A percentile compares a stretch with the other conserved stretches of the same genome.
Conservation (phyloP, 92 coral and sea anemone species). For the Scolanthus callimorphus region DNA sequence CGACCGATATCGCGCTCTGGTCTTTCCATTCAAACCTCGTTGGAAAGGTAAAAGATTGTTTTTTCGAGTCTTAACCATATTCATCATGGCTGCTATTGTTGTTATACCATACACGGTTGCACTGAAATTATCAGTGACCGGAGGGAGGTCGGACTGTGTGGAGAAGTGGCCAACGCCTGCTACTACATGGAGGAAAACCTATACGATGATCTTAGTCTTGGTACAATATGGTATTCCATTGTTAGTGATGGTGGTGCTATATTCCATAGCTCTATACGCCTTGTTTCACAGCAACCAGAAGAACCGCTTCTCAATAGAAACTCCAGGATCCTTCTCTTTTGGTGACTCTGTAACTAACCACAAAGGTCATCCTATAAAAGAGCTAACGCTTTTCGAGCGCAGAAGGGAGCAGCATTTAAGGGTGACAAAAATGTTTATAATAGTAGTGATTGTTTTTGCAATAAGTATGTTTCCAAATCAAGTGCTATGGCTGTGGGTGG, state of each 20-base stretch:
- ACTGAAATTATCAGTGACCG: slow-evolving; percentile 13
- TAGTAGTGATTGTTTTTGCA: slow-evolving; percentile 81
- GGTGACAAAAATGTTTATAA: slow-evolving; percentile 82
- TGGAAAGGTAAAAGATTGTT: slow-evolving; percentile 33
- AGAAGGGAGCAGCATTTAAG: slow-evolving; percentile 77
- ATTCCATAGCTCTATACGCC: slow-evolving; percentile 44
- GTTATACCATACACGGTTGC: slow-evolving; percentile 63
- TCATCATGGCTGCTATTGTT: slow-evolving; percentile 33
- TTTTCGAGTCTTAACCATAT: slow-evolving; percentile 14
- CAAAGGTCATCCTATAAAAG: not conserved
- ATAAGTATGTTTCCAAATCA: slow-evolving; percentile 80
- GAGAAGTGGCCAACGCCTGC: slow-evolving; percentile 67
- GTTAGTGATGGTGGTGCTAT: slow-evolving; percentile 41
- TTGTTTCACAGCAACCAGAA: slow-evolving; percentile 20
- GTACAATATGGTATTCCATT: slow-evolving; percentile 72
- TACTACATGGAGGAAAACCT: slow-evolving; percentile 45
- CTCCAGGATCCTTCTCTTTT: not conserved
- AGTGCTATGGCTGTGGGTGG: slow-evolving; percentile 78
- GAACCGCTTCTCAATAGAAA: not conserved
- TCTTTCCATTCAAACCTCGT: slow-evolving; percentile 64
- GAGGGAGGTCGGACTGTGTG: slow-evolving; percentile 30
- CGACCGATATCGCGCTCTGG: slow-evolving; percentile 74
- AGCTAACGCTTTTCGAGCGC: not conserved
- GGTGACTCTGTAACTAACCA: not conserved
- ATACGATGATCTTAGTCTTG: slow-evolving; percentile 57